Evolutionary conservation across 2,113 vertebrate genomes (phyloP), one percentile per base, ranked within the genome.

Genomic region (Eulemur macaco): DNA sequence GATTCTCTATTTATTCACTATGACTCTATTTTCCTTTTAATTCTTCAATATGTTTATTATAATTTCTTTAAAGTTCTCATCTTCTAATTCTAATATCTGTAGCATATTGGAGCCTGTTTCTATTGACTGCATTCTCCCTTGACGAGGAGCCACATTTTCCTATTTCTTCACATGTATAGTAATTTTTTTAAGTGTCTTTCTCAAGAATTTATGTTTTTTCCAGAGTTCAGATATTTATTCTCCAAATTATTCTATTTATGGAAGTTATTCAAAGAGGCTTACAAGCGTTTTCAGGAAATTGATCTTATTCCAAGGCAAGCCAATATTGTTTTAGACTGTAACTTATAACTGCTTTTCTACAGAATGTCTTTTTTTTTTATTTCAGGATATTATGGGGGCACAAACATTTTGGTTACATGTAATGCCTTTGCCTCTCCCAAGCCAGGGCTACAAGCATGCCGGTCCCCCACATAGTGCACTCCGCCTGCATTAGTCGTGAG

Each of bases 261-360:
- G 56, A 73, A 85, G 11, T 89, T 93, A 88, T 31, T 89, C 50
- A 87, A 86, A 84, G 78, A 81, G 81, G 20, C 50, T 91, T 73
- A 73, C n/a, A 74, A 45, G 25, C 76, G n/a, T 56, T 95, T 86
- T 91, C 92, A 76, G 58, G 47, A 95, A 91, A 31, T 13, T 18
- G 11, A 71, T 87, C 81, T 90, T 50, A 91, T 94, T 78, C 42
- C 25, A 96, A 82, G 47, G 85, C 47, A 97, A 91, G 60, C 20
- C 42, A 60, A 31, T 60, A 69, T 39, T 86, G 87, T 86, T 89
- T 95, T 80, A 93, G 58, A 81, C 25, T 92, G 42, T 39, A 58
- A 25, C n/a, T 91, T 76, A 17, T 25, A 85, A 58, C 39, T 31
- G 15, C 20, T 93, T 92, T 88, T 89, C 52, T 81, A 56, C 17